Evolutionary conservation across 2,113 vertebrate genomes (phyloP), one percentile per base, ranked within the genome.

Genomic region (Panurus biarmicus): DNA sequence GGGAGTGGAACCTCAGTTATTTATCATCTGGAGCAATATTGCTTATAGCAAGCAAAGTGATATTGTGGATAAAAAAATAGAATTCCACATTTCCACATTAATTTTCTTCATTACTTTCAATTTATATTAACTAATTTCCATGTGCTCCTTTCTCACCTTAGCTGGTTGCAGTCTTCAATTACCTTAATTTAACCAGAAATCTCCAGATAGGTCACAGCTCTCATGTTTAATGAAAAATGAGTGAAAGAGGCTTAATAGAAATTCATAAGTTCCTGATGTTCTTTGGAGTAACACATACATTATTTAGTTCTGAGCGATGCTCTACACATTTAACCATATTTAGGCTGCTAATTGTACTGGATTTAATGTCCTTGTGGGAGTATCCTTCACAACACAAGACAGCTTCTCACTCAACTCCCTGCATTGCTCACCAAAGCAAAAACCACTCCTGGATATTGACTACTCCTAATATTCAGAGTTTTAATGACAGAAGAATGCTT

Each of bases 171-270:
- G 87, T 58, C 71, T 94, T 96, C 96, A 97, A 97, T 97, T 97
- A 97, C 64, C 73, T 95, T 97, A 96, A 97, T 97, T 96, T 97
- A 96, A 91, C 72, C 90, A 91, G 90, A 96, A 94, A 96, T 97
- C 90, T 97, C 95, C 91, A 97, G 96, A 95, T 93, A 97, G 96
- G 90, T 97, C 96, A 96, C 80, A 97, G 88, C 94, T 97, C 89
- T 98, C 94, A 95, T 96, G 69, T 96, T 97, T 96, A 97, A 97
- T 97, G 97, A 97, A 97, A 97, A 95, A 94, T 64, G 93, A 97
- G 62, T 84, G 84, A 95, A 97, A 95, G 22, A 71, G 53, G 24
- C 90, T 97, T 96, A 92, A 96, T 88, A 95, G 80, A 96, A 97
- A 97, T 93, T 97, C 89, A 94, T 97, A 96, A 97, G 93, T 96